Conservation (phyloP, 2,888 invertebrate species). For the Stictocephala bisonia region DNA sequence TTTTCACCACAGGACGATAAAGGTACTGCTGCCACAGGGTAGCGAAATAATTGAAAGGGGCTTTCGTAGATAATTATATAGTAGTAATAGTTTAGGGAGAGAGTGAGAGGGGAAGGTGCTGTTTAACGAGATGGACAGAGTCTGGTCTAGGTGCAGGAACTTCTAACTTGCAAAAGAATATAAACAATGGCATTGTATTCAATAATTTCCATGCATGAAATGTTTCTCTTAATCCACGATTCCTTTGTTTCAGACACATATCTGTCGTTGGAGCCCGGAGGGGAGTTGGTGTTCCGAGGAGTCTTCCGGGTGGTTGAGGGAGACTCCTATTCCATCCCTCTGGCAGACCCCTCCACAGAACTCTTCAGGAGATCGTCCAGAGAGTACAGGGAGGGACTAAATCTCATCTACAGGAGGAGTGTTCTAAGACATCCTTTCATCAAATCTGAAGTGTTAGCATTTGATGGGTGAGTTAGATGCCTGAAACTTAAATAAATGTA, state of each 20-base stretch:
- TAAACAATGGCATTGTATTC: too few species aligned
- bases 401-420: conserved; percentile 79
- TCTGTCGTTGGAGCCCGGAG: conserved; percentile 76
- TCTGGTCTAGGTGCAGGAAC: too few species aligned
- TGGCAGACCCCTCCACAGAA: conserved; percentile 75
- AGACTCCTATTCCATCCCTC: conserved; percentile 75
- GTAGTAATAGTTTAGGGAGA: too few species aligned
- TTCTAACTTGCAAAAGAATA: too few species aligned
- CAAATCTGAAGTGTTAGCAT: conserved; percentile 82
- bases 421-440: conserved; percentile 80
- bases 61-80: too few species aligned
- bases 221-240: neutral
- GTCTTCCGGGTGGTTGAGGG: conserved; percentile 79
- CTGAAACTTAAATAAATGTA: too few species aligned
- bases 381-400: conserved; percentile 80
- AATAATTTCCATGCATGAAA: neutral
- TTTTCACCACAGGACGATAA: too few species aligned
- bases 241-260: conserved; percentile 74
- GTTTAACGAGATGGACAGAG: too few species aligned
- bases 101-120: too few species aligned
- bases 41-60: too few species aligned
- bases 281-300: conserved; percentile 85
- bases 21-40: too few species aligned
- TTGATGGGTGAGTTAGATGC: conserved; percentile 88
- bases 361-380: conserved; percentile 79